Evolutionary conservation across 2,113 vertebrate species (phyloP).

Genomic region (Laterallus jamaicensis): DNA sequence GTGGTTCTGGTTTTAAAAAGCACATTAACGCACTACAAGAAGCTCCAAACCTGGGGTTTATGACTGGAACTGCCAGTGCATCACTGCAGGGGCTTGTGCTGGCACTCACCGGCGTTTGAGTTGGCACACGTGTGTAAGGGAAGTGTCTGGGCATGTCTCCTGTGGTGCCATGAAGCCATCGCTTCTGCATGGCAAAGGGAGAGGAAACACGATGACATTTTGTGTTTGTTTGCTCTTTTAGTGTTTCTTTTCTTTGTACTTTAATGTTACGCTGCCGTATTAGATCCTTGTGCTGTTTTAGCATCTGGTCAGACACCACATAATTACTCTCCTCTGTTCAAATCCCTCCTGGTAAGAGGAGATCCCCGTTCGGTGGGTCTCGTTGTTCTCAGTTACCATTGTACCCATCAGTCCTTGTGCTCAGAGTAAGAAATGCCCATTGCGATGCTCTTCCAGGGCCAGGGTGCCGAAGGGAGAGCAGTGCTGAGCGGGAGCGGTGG

Average conservation of each 20-base stretch:
- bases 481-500: accelerated
- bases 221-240: not conserved
- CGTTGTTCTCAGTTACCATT: accelerated
- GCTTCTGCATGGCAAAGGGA: not conserved
- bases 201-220: not conserved
- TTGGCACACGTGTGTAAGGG: accelerated
- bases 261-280: not conserved
- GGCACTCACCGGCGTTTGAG: accelerated
- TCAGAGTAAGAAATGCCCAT: too few species aligned
- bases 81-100: not conserved
- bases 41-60: not conserved
- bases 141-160: not conserved
- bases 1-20: not conserved
- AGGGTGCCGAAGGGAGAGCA: not conserved
- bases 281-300: not conserved
- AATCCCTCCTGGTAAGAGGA: not conserved
- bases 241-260: not conserved
- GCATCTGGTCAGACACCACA: not conserved
- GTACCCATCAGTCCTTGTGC: not conserved
- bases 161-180: accelerated
- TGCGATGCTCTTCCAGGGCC: not conserved
- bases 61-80: not conserved
- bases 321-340: not conserved
- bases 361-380: not conserved
- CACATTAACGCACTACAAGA: not conserved